Base-by-base conservation (phyloP, 2,888 invertebrate genomes). In the Coenonympha glycerion region DNA sequence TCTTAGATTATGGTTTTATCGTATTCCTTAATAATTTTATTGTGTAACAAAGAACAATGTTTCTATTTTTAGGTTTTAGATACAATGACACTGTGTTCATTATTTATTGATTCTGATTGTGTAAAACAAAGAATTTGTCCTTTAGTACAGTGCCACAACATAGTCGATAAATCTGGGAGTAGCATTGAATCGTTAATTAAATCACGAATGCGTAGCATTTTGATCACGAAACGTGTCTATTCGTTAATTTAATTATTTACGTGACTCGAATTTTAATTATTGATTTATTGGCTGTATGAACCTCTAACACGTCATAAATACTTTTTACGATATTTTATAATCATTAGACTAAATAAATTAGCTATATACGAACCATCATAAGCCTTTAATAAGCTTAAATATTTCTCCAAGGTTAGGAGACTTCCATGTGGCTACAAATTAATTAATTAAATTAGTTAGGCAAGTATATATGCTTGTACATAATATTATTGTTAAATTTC, bases 21-120 rank as follows among this genome's bases (percentile, higher is more conserved):
- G 82, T 83, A 83, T 82, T 84, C 73, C 68, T 71, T 60, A 50
- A 55, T 68, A 65, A 60, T 56, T 62, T 60, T 64, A 65, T 70
- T 65, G n/a, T n/a, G 54, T 72, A 64, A 63, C 62, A 64, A 65
- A 60, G 49, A 65, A 64, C 61, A 46, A 36, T 61, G 57, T 61
- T 66, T 58, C 58, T 64, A 52, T 62, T 66, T 57, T 60, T 65
- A 66, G 66, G 31, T 21, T 68, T 66, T 71, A 69, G 66, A 70
- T 65, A 64, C 57, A 68, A 63, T 68, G 59, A 53, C 58, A 63
- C 62, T 65, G 72, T 74, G 76, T 76, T 74, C 72, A 68, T 78
- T 75, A 79, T 72, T 79, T 82, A 84, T 79, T 76, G 66, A 60
- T 71, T 62, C 63, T 62, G 69, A 67, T 71, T 72, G 63, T 71